Base-by-base conservation (phyloP, 2,113 vertebrate genomes). In the Catharus bicknelli region DNA sequence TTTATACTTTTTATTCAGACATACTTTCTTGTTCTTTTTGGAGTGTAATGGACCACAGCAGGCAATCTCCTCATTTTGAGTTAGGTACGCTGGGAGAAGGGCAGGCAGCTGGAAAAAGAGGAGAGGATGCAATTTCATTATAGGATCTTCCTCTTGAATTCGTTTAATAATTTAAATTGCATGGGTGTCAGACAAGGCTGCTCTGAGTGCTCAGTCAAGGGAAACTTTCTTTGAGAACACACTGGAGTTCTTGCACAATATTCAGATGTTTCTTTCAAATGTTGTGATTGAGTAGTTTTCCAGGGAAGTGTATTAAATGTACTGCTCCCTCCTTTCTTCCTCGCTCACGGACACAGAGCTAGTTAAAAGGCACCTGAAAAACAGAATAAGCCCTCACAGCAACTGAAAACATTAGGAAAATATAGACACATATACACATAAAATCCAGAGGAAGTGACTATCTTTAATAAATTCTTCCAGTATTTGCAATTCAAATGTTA, bases 401-500 rank as follows among this genome's bases (percentile, higher is more conserved):
- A 84, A 66, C 48, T 62, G 78, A 85, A 92, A 93, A 68, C 23
- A 69, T 76, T 58, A 83, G 57, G 32, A 92, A 86, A 36, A 40
- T 64, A 64, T 13, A 88, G 73, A 75, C 64, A 64, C 47, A 53
- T 15, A 45, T 14, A 69, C 36, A 67, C 36, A 82, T 55, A 74
- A 80, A 86, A 90, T 78, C 51, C 53, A 66, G 51, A 81, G 64
- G 45, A 94, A 84, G 40, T 30, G 10, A 78, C 42, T 90, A 26
- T 51, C 59, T 93, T 93, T 88, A 95, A 94, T 84, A 93, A 94
- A 73, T 68, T 79, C 69, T 86, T 64, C 22, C 43, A 55, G 5
- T 55, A 93, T 91, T 93, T 93, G 81, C 74, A 95, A 95, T 94
- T 89, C 70, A 87, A 85, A 79, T 87, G 70, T 83, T 87, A n/a